A percentile compares a stretch with the other conserved stretches of the same genome.
phyloP scores from a whole-genome alignment of 2,797 vertebrate genomes.

The Pyrrhura leucotis region DNA sequence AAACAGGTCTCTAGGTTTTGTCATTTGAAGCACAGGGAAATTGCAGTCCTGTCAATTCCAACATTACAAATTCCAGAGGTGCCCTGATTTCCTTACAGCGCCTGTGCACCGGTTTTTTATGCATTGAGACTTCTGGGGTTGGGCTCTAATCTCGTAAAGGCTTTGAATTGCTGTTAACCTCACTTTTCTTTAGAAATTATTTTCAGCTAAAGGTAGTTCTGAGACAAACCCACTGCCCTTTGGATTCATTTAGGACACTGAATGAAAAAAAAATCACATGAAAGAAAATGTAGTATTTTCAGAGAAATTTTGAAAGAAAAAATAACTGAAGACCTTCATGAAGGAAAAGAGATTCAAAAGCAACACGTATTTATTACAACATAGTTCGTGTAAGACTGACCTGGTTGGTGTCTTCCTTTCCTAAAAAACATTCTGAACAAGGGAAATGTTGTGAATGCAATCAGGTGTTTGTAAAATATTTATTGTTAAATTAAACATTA shows the following conservation, averaged over 20 bases:
- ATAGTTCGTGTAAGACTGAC: not conserved
- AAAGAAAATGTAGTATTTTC: not conserved
- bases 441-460: not conserved
- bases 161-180: not conserved
- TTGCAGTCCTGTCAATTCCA: not conserved
- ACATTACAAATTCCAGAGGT: not conserved
- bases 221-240: not conserved
- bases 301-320: not conserved
- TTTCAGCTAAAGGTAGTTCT: not conserved
- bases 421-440: not conserved
- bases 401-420: not conserved
- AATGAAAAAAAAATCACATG: not conserved
- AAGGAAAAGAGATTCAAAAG: not conserved
- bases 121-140: rapidly evolving
- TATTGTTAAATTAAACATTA: not conserved
- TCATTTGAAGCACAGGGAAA: not conserved
- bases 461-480: not conserved
- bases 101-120: not conserved
- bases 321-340: not conserved
- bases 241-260: not conserved
- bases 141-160: not conserved
- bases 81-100: not conserved
- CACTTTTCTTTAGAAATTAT: not conserved
- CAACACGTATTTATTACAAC: not conserved
- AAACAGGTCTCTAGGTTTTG: not conserved